Base-by-base conservation (phyloP, 2,888 invertebrate species). In the Ptilodon capucinus region DNA sequence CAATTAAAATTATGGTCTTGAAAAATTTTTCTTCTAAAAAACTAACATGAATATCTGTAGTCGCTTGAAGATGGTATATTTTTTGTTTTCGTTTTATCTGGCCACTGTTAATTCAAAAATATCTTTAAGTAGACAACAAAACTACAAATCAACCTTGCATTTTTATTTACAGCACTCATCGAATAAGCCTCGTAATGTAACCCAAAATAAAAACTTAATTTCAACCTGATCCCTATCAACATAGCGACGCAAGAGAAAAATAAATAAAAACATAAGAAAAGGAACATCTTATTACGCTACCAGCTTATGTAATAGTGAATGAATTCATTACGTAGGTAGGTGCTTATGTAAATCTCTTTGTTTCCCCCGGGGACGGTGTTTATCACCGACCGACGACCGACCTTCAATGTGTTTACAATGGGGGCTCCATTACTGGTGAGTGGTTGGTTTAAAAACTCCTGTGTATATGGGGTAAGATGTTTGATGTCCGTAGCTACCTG, bases 331-430 rank as follows among this genome's bases (percentile, higher is more conserved):
- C 48, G 48, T 35, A 44, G 35, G 19, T 53, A 52, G 36, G 49
- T 34, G 47, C 14, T 58, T 64, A 59, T 54, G 59, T 60, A 64
- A 68, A 68, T 65, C 34, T 64, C 35, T 43, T 44, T 57, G 63
- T 66, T 64, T 64, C 45, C 45, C 32, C 34, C 36, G 35, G 40
- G 35, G 45, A 42, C 21, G 44, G 44, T 46, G 42, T 47, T 44
- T 34, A 39, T n/a, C 19, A 19, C 47, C 43, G 42, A 46, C 14
- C 38, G 17, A 18, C 16, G 16, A 19, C n/a, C 34, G 30, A 9
- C 41, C 36, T 51, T 47, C 34, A 2, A 1, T 35, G 32, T 51
- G 38, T 49, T 56, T 50, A 44, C 62, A 61, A 64, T 51, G 62
- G 50, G 46, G 64, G 46, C 16, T n/a, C 18, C 23, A 49, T 39